Evolutionary conservation across 2,797 vertebrate genomes (phyloP), one percentile per base, ranked within the genome.

Genomic region (Ficedula albicollis): DNA sequence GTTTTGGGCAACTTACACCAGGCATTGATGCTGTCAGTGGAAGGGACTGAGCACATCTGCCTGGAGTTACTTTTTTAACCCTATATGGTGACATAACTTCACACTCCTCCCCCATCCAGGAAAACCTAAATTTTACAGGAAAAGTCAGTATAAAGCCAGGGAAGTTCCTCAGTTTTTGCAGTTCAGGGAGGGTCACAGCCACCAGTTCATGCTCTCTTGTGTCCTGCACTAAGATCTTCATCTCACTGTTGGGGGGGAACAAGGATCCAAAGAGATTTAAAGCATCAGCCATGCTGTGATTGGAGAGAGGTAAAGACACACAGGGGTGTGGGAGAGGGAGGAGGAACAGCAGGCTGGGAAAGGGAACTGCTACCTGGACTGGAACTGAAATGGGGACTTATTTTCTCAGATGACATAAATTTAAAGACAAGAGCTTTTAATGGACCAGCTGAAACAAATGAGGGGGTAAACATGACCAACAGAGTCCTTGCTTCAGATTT

Each of bases 21-120:
- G 38, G 8, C 15, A 30, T 5, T 66, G 55, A 7, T 26, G 51
- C 23, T 79, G 32, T 6, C 10, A 49, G 30, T 19, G 23, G 46
- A 67, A 79, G 17, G 20, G 32, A 79, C 26, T 0, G 2, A 60
- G 19, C 39, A 90, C 19, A 81, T 3, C 14, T 11, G 22, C 30
- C 32, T 30, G 9, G 27, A 72, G 38, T 23, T 55, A 18, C 36
- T 41, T 55, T 43, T 73, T 66, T n/a, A 73, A 64, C 32, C 29
- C 56, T 32, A 3, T 7, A 39, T 13, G 4, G 21, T 58, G 72
- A 59, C 15, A 3, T 23, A 15, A 29, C 4, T 15, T 14, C 2
- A 13, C 20, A 7, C 12, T 12, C 13, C 19, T 23, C 6, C 3
- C 4, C 2, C 11, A 13, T 11, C 9, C 15, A 25, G 29, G 4